These are phyloP conservation scores for Gasterosteus aculeatus DNA, from an alignment of 2,113 vertebrate genomes.

Conservation along the genomic window DNA sequence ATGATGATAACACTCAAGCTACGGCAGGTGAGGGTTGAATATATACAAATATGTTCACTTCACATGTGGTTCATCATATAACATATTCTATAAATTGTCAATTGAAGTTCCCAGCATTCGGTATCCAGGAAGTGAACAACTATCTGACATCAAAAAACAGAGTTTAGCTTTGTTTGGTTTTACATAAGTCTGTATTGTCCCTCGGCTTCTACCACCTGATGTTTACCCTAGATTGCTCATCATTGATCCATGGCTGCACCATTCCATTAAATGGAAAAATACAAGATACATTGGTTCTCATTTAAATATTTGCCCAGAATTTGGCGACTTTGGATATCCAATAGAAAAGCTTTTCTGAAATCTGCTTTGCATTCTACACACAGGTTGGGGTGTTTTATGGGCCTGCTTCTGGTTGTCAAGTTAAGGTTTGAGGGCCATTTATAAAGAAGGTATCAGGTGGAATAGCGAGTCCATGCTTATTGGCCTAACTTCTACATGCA, in stretches of 20 bases:
- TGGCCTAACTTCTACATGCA: not conserved
- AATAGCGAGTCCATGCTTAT: not conserved
- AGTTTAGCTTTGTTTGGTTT: not conserved
- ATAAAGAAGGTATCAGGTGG: not conserved
- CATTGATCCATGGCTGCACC: not conserved
- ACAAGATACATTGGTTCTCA: not conserved
- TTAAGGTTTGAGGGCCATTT: not conserved
- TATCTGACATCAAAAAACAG: not conserved
- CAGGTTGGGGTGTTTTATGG: not conserved
- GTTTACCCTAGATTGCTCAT: not conserved
- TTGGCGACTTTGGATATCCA: not conserved
- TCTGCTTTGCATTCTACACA: not conserved
- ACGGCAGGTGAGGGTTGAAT: slow-evolving; percentile 23
- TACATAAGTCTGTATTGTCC: not conserved
- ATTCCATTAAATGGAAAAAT: not conserved
- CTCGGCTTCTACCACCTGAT: not conserved
- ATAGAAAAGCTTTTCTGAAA: not conserved
- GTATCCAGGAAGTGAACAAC: not conserved
- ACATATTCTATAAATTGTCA: not conserved
- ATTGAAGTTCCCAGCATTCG: not conserved
- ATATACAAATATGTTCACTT: slow-evolving; percentile 20
- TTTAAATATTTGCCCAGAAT: not conserved
- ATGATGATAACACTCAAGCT: slow-evolving; percentile 16
- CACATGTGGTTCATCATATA: slow-evolving; percentile 8
- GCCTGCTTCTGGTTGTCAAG: not conserved